Conservation (phyloP, 2,113 vertebrate genomes). For the Romanogobio albipinnatus region DNA sequence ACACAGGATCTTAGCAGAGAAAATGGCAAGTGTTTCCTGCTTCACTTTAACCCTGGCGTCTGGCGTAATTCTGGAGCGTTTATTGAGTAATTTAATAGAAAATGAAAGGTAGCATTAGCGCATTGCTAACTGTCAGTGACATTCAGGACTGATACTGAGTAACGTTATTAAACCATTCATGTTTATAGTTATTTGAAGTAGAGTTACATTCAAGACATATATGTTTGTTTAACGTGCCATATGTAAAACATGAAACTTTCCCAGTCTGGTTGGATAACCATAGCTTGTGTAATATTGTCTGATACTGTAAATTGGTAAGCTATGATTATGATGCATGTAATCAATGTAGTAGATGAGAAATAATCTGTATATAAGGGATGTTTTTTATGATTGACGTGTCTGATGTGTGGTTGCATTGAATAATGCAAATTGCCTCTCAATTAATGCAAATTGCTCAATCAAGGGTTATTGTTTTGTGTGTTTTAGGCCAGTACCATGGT, state of each 20-base stretch:
- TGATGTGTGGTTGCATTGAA: slow-evolving; percentile 8
- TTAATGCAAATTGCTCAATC: slow-evolving; percentile 48
- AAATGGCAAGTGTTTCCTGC: neutral
- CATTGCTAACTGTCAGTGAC: slow-evolving; percentile 9
- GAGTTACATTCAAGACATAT: neutral
- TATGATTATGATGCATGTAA: neutral
- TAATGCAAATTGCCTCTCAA: slow-evolving; percentile 29
- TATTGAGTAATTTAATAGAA: neutral
- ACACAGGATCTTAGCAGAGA: neutral
- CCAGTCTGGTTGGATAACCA: neutral
- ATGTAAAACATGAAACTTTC: neutral
- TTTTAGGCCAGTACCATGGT: slow-evolving; percentile 86
- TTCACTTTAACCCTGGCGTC: neutral
- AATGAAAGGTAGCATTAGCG: slow-evolving; percentile 3
- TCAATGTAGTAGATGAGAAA: neutral
- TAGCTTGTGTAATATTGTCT: neutral
- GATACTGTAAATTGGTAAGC: neutral
- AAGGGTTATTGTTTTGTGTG: slow-evolving; percentile 47
- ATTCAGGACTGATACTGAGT: neutral
- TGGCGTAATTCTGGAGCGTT: neutral
- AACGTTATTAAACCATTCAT: neutral
- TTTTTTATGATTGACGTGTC: neutral
- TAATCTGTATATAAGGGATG: neutral
- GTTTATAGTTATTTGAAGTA: neutral
- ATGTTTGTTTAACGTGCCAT: neutral